Evolutionary conservation across 2,113 vertebrate species (phyloP).

Genomic region (Onychorhynchus coronatus): DNA sequence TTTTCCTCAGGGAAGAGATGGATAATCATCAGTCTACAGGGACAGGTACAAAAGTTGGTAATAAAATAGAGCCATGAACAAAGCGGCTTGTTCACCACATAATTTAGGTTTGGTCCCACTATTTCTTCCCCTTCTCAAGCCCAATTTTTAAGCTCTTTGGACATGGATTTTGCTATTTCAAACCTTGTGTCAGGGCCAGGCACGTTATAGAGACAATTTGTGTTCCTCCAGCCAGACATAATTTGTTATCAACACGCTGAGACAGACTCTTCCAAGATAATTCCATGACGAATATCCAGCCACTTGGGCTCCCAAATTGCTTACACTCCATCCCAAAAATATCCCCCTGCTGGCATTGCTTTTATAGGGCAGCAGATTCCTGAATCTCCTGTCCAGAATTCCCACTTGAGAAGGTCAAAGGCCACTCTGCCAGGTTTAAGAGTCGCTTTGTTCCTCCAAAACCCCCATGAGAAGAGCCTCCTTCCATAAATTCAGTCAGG

Average conservation of each 20-base stretch:
- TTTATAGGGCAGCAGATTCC: background rate
- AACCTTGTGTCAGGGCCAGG: background rate
- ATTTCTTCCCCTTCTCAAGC: background rate
- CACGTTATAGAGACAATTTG: background rate
- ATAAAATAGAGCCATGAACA: accelerated
- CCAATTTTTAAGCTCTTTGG: background rate
- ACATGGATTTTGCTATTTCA: background rate
- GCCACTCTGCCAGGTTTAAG: background rate
- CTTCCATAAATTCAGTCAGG: background rate
- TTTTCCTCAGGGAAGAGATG: background rate
- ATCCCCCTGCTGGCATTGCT: background rate
- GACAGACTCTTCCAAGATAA: background rate
- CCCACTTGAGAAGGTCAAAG: background rate
- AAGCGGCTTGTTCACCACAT: background rate
- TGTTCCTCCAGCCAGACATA: background rate
- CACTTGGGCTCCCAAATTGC: background rate
- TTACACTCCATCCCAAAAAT: background rate
- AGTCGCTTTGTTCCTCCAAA: background rate
- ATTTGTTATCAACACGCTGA: background rate
- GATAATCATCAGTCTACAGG: background rate
- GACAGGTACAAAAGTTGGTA: background rate
- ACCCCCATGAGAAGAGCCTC: background rate
- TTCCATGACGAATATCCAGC: background rate
- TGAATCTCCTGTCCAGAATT: accelerated
- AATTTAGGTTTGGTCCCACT: background rate